Base-by-base conservation (phyloP, 1,140 invertebrate genomes). In the Aricia agestis region DNA sequence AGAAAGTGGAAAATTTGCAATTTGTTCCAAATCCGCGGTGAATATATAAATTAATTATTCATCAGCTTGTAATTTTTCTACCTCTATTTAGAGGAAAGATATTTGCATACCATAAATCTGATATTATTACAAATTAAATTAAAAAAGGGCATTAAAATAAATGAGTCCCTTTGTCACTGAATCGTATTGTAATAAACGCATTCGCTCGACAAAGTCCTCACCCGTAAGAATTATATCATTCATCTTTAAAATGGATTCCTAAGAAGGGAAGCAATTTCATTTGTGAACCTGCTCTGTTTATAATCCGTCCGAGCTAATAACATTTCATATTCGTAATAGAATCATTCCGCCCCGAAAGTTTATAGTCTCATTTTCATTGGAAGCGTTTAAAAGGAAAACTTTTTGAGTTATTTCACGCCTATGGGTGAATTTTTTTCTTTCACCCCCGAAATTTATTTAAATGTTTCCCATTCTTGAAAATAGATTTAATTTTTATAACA, bases 261-360 rank as follows among this genome's bases (percentile, higher is more conserved):
- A 89, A 89, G 89, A 81, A 89, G 85, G 82, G 85, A 89, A 91
- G 87, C 89, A 91, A 91, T 91, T 91, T 91, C 89, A 91, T 91
- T 91, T 90, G 85, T 87, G 81, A 89, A 91, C 89, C 89, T 90
- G 87, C 89, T 91, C 86, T 88, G 83, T 86, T 91, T 91, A 91
- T 91, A 91, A 91, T 91, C 89, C 87, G 85, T 91, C 87, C 85
- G 81, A 88, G 84, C 87, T 91, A 91, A 91, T 91, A 91, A 89
- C 87, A 88, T 91, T 91, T 91, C 89, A 90, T 90, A 90, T 91
- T 91, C 89, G 84, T 90, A 91, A 90, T 89, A 91, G 87, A 91
- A 90, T 88, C 87, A 91, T 89, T 91, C 80, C 89, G 82, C 86
- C 78, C 82, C 82, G 87, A 86, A 88, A 91, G 80, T 90, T 91